Base-by-base conservation (phyloP, 2,113 vertebrate species). In the Neogale vison region DNA sequence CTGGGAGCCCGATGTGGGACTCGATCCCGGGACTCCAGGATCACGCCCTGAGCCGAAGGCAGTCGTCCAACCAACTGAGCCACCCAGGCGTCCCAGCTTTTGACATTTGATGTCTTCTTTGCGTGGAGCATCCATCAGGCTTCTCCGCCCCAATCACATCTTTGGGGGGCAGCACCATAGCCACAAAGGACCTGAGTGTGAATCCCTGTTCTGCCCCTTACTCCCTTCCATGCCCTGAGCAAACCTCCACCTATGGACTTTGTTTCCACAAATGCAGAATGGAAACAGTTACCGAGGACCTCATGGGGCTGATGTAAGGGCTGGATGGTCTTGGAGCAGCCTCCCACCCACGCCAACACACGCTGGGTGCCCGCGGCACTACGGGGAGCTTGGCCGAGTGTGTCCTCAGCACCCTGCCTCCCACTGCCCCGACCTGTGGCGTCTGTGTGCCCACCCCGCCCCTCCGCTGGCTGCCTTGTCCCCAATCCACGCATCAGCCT, bases 351-450 rank as follows among this genome's bases (percentile, higher is more conserved):
- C 2, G 29, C 29, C 63, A 34, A 31, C 29, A 34, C 63, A 34
- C 6, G 4, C 13, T 13, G 55, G 61, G 8, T 34, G 8, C 36
- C 77, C 67, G 24, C 4, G 11, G 10, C 21, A 4, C 67, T 36
- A 4, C 4, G 18, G 67, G 17, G 55, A n/a, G 67, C n/a, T 29
- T 72, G 24, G 24, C 42, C 13, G 7, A 47, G 18, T 0, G 0
- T 3, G 11, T 34, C 15, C 10, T 55, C 0, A 23, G 17, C 7
- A 26, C 20, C 4, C 26, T 26, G 9, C 87, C 71, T 34, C 42
- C 42, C 69, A 1, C 2, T 4, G 21, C 42, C 15, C 34, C 36
- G 4, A 69, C 45, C n/a, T 6, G 31, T 3, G 18, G 3, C 0
- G 4, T 34, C 59, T 24, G 4, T 14, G 31, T 31, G 7, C 29